Conservation (phyloP, 2,113 vertebrate species). For the Glaucomys volans region DNA sequence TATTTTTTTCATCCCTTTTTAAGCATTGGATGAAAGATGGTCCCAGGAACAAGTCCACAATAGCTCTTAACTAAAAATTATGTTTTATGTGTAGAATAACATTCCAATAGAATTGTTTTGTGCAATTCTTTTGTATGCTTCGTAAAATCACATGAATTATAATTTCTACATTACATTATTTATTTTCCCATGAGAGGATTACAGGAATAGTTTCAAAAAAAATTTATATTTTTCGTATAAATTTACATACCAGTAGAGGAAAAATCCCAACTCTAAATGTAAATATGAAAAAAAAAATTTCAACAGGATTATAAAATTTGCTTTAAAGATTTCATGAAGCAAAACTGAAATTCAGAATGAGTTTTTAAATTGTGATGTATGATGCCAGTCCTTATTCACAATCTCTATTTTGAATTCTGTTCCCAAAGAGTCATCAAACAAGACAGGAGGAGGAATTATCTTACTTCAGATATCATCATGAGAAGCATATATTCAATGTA, state of each 20-base stretch:
- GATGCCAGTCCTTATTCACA: background rate
- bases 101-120: background rate
- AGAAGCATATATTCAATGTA: background rate
- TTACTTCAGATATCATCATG: background rate
- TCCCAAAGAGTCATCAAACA: background rate
- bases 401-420: background rate
- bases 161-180: background rate
- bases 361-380: background rate
- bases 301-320: background rate
- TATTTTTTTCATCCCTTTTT: background rate
- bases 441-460: background rate
- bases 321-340: constrained; percentile 13
- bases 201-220: background rate
- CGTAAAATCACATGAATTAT: constrained; percentile 4
- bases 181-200: background rate
- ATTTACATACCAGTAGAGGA: background rate
- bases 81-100: background rate
- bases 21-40: background rate
- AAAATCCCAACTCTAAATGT: background rate
- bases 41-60: background rate
- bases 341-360: background rate
- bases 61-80: background rate
- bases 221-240: background rate
- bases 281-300: background rate
- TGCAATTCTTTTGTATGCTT: background rate